Evolutionary conservation across 2,888 invertebrate species (phyloP).

Genomic region (Dromius quadrimaculatus): DNA sequence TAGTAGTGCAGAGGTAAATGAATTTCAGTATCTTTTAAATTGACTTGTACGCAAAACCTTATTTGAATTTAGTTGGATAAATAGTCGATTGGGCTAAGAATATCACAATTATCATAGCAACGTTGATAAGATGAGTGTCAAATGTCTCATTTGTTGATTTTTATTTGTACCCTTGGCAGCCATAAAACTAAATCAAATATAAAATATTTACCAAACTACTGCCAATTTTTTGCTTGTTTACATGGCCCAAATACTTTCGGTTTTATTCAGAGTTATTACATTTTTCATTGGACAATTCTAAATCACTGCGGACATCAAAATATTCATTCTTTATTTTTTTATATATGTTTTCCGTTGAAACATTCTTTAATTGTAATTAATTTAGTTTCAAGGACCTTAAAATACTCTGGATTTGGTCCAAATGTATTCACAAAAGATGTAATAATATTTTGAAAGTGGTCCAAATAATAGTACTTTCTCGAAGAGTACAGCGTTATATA

Average conservation of each 20-base stretch:
- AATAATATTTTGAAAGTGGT: conserved; percentile 7
- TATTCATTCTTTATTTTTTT: not conserved
- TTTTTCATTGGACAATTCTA: conserved; percentile 1
- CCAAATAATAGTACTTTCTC: conserved; percentile 19
- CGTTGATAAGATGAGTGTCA: no score
- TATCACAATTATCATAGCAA: no score
- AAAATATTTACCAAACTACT: conserved; percentile 48
- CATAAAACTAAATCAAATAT: no score
- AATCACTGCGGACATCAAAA: not conserved
- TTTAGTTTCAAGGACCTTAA: not conserved
- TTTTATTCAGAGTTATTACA: conserved; percentile 47
- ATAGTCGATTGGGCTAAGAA: no score
- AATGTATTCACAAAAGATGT: conserved; percentile 17
- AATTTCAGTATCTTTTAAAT: not conserved
- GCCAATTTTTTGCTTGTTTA: conserved; percentile 53
- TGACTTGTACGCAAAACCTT: no score
- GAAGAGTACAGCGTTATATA: not conserved
- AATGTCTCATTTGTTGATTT: not conserved
- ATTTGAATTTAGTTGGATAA: no score
- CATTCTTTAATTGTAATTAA: conserved; percentile 1
- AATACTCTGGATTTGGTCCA: conserved; percentile 15
- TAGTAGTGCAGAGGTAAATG: conserved; percentile 84
- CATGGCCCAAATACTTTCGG: conserved; percentile 53
- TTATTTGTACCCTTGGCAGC: no score
- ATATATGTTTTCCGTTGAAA: not conserved